Evolutionary conservation across 1,140 invertebrate genomes (phyloP), one percentile per base, ranked within the genome.

Genomic region (Ips nitidus): DNA sequence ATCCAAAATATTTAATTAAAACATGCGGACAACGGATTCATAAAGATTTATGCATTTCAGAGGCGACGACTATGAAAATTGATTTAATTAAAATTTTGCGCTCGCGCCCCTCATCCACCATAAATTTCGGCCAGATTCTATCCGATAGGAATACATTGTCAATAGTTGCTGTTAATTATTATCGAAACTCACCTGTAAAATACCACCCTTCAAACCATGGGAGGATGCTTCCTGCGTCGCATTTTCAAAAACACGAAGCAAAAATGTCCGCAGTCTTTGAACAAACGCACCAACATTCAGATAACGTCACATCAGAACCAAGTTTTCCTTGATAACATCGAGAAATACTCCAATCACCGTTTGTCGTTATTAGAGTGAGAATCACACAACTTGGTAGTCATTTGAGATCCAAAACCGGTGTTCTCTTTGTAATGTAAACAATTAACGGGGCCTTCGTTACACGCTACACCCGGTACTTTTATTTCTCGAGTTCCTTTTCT

Each of bases 1-100:
- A 77, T 79, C 77, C 73, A 66, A 72, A 78, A 78, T 80, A 78
- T 80, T 80, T 80, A 80, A 80, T 80, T 80, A 80, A 78, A 80
- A 80, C 75, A 77, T 73, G 77, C 75, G 77, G 75, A 78, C 78
- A 79, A 76, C 72, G 77, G 75, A 78, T 75, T 78, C 76, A 78
- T 77, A 77, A 76, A 78, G 76, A 80, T 80, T 80, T 80, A 80
- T 80, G 77, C 69, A 70, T 74, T 75, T 73, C 55, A 68, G 71
- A 75, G 75, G 77, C 73, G 75, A 74, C 74, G 74, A 73, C 73
- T 71, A 71, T 75, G 62, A 71, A 75, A 76, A 78, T 77, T 77
- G 77, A 78, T 79, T 79, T 76, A 78, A 79, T 79, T 79, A 75
- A 78, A 77, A 77, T 78, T 79, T 79, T 75, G 78, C 77, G 59